These are phyloP conservation scores for Coilia nasus DNA, from an alignment of 2,797 vertebrate genomes.

Conservation along the genomic window DNA sequence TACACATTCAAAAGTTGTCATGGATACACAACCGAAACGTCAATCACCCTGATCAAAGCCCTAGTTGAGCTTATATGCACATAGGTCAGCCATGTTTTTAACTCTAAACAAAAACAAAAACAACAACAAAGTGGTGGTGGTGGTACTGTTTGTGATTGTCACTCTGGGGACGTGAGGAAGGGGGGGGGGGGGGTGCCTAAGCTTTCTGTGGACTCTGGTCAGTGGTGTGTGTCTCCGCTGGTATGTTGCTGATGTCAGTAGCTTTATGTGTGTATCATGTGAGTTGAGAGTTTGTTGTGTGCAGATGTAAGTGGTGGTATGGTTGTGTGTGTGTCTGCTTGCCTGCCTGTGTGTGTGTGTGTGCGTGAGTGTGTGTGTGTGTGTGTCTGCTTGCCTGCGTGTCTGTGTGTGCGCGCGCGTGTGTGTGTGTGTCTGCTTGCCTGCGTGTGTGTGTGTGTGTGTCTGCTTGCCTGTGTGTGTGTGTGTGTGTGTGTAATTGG, in stretches of 20 bases:
- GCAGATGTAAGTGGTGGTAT: conserved; percentile 1
- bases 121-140: background rate
- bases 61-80: background rate
- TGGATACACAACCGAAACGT: too few relatives aligned
- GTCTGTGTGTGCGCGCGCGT: background rate
- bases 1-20: too few relatives aligned
- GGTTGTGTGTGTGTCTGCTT: conserved; percentile 36
- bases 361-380: conserved; percentile 47
- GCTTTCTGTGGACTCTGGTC: background rate
- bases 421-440: too few relatives aligned
- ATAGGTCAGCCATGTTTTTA: background rate
- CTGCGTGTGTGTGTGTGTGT: conserved; percentile 26
- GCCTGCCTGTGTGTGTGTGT: conserved; percentile 50
- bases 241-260: background rate
- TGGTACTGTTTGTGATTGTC: background rate
- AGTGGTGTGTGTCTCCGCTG: background rate
- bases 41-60: too few relatives aligned
- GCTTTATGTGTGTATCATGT: background rate
- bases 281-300: conserved; percentile 8
- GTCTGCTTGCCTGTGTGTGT: conserved; percentile 25
- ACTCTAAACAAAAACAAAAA: background rate
- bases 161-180: background rate
- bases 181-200: background rate
- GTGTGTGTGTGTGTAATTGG: conserved; percentile 72
- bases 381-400: background rate